Evolutionary conservation across 2,888 invertebrate genomes (phyloP).

Genomic region (Poecilus cupreus): DNA sequence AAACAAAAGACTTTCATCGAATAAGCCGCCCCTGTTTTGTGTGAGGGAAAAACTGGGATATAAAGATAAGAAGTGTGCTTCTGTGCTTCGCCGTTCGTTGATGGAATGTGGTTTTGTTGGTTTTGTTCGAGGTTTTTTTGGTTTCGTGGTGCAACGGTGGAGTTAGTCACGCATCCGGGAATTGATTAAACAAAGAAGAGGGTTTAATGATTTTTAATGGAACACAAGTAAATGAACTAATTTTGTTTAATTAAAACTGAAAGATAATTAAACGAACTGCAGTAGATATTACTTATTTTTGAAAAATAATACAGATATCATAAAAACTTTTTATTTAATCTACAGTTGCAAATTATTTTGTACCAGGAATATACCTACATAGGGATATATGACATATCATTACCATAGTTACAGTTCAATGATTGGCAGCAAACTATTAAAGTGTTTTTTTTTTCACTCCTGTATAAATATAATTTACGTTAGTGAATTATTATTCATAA

Average conservation of each 20-base stretch:
- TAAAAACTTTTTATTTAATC: too few species aligned
- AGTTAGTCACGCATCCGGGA: constrained; percentile 36
- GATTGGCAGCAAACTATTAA: too few species aligned
- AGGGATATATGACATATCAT: too few species aligned
- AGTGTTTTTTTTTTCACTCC: too few species aligned
- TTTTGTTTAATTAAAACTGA: background rate
- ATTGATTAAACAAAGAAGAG: constrained; percentile 40
- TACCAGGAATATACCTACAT: too few species aligned
- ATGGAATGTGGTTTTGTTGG: constrained; percentile 25
- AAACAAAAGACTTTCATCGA: constrained; percentile 42
- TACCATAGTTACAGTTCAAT: too few species aligned
- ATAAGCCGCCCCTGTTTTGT: constrained; percentile 26
- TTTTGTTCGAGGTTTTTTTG: background rate
- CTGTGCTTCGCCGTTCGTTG: background rate
- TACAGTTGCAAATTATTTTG: too few species aligned
- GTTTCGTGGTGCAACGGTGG: constrained; percentile 2
- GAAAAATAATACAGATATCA: too few species aligned
- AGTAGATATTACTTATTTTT: too few species aligned
- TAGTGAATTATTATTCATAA: too few species aligned
- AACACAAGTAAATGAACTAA: background rate
- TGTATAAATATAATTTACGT: too few species aligned
- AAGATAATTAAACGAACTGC: too few species aligned
- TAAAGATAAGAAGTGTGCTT: constrained; percentile 30
- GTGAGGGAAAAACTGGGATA: constrained; percentile 25
- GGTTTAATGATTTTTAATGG: constrained; percentile 41